Evolutionary conservation across 2,888 invertebrate genomes (phyloP).

Genomic region (Diaperis boleti): DNA sequence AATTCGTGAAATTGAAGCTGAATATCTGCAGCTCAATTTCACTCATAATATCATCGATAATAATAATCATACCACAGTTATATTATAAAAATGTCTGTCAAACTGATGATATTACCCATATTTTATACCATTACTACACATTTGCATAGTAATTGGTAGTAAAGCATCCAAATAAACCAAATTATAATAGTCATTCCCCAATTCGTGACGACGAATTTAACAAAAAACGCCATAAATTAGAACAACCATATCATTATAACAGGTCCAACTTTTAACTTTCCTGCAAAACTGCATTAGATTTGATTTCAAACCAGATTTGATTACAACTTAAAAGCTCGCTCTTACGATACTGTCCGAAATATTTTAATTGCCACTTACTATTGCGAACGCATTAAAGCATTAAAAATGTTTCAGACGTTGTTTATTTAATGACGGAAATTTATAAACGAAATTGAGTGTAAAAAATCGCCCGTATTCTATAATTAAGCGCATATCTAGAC

Average conservation of each 20-base stretch:
- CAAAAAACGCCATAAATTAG: constrained; percentile 11
- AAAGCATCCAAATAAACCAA: constrained; percentile 9
- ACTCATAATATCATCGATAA: too few species aligned
- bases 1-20: too few species aligned
- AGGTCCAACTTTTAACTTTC: constrained; percentile 10
- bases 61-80: too few species aligned
- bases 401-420: constrained; percentile 6
- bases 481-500: constrained; percentile 38
- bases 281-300: constrained; percentile 13
- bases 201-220: constrained; percentile 14
- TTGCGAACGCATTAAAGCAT: constrained; percentile 4
- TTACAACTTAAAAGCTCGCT: background rate
- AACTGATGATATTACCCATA: background rate
- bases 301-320: constrained; percentile 9
- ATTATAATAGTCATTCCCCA: constrained; percentile 12
- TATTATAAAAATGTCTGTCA: background rate
- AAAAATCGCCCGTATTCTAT: constrained; percentile 31
- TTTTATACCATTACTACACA: background rate
- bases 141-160: constrained; percentile 18
- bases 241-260: background rate
- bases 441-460: constrained; percentile 24
- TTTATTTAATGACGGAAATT: constrained; percentile 24
- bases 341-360: constrained; percentile 7
- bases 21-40: too few species aligned
- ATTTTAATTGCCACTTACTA: constrained; percentile 27